phyloP scores from a whole-genome alignment of 2,113 vertebrate species.

The Psilopogon haemacephalus region DNA sequence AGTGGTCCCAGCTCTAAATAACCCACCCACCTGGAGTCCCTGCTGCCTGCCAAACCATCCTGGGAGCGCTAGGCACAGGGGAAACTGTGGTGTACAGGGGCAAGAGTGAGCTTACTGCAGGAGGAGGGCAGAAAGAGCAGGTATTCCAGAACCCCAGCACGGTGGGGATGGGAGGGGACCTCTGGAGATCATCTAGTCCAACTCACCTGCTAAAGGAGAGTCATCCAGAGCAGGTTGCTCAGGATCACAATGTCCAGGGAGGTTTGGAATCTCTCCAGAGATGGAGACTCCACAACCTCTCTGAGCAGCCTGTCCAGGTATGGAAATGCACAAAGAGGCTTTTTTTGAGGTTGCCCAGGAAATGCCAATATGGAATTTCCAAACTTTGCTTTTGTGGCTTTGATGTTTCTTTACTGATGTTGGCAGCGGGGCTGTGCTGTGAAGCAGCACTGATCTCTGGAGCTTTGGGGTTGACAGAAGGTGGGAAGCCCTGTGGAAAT shows the following conservation, averaged over 20 bases:
- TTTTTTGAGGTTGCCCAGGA: background rate
- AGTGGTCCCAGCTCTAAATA: background rate
- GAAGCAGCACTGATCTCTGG: background rate
- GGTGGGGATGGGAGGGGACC: no score
- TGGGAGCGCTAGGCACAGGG: background rate
- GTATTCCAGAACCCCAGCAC: no score
- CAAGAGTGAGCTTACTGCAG: background rate
- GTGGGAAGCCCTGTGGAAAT: background rate
- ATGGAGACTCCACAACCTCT: no score
- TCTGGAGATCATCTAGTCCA: no score
- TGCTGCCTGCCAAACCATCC: background rate
- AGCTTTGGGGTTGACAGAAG: background rate
- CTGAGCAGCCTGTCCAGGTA: no score
- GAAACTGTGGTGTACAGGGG: rapidly evolving
- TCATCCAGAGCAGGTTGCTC: no score
- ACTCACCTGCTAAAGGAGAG: no score
- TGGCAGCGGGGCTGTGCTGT: rapidly evolving
- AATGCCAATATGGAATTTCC: background rate
- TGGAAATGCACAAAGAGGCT: background rate
- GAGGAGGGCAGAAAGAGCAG: background rate
- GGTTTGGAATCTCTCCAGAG: no score
- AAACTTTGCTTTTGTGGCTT: background rate
- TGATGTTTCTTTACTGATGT: rapidly evolving
- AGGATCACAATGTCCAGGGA: no score
- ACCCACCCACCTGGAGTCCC: background rate